Conservation (phyloP, 2,797 vertebrate species). For the Gambelia wislizenii region DNA sequence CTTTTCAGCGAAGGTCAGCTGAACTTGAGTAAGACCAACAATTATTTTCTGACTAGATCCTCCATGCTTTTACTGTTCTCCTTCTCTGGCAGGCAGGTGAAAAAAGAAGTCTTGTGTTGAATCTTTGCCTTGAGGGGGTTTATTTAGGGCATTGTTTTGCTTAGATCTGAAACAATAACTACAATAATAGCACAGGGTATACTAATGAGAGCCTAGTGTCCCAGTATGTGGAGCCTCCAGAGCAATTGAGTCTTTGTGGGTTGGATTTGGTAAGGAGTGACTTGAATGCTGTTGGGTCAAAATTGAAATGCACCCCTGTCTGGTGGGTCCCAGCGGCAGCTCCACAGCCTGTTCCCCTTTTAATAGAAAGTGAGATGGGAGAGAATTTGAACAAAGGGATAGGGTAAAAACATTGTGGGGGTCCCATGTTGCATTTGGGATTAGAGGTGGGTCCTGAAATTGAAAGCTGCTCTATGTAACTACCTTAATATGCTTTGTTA, state of each 20-base stretch:
- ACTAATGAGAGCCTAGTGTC: not conserved
- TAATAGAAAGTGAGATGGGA: not conserved
- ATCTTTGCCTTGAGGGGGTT: conserved; percentile 21
- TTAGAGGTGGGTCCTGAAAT: not conserved
- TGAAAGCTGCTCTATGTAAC: not conserved
- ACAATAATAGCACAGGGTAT: not conserved
- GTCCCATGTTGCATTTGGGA: not conserved
- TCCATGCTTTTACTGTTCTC: conserved; percentile 29
- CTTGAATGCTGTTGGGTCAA: not conserved
- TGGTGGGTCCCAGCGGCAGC: no score
- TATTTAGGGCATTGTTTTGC: not conserved
- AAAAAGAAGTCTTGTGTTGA: not conserved
- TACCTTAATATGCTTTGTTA: not conserved
- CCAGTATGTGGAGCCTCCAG: not conserved
- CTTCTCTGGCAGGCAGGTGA: conserved; percentile 1
- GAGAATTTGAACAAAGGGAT: conserved; percentile 1
- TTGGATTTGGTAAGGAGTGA: not conserved
- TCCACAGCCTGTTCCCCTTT: not conserved
- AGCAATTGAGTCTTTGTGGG: not conserved
- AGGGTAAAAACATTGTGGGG: not conserved
- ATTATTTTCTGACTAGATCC: conserved; percentile 46
- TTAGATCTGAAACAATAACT: not conserved
- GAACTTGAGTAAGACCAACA: conserved; percentile 47
- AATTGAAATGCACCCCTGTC: not conserved
- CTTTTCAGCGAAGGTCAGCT: conserved; percentile 45